phyloP scores from a whole-genome alignment of 1,140 invertebrate genomes.

The Drosophila kikkawai region DNA sequence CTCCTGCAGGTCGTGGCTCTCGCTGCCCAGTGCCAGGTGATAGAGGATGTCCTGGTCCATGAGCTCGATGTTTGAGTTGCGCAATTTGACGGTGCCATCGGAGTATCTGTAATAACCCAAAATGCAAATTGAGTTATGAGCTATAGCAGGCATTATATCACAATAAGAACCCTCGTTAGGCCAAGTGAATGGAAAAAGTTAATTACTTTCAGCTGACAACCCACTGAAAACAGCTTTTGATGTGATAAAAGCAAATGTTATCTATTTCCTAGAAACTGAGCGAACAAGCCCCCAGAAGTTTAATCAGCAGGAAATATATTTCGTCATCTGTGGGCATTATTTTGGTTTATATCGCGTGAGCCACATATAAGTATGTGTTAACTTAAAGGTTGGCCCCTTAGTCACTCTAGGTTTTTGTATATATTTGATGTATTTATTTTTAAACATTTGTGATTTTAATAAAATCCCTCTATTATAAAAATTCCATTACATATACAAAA shows the following conservation, averaged over 20 bases:
- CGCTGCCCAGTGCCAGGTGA: constrained; percentile 96
- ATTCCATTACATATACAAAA: not conserved
- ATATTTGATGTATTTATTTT: not conserved
- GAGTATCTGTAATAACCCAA: constrained; percentile 87
- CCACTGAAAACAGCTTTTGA: constrained; percentile 5
- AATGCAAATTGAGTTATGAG: not conserved
- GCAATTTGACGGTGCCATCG: constrained; percentile 92
- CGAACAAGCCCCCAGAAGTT: constrained; percentile 38
- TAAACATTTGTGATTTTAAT: too few relatives aligned
- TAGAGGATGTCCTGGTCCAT: constrained; percentile 98
- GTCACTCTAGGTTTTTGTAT: not conserved
- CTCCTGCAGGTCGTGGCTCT: constrained; percentile 95
- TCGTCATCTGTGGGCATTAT: not conserved
- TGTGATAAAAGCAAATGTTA: constrained; percentile 20
- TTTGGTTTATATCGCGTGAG: not conserved
- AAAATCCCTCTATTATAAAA: not conserved
- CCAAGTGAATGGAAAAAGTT: constrained; percentile 6
- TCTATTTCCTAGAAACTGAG: constrained; percentile 21
- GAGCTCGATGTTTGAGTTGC: constrained; percentile 94
- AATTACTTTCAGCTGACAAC: constrained; percentile 39
- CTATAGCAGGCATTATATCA: not conserved
- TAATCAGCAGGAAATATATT: constrained; percentile 27
- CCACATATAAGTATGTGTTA: not conserved
- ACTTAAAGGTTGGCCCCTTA: not conserved
- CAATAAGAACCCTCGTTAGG: not conserved